Evolutionary conservation across 1,140 invertebrate genomes (phyloP).

Genomic region (Meteorus sp.): DNA sequence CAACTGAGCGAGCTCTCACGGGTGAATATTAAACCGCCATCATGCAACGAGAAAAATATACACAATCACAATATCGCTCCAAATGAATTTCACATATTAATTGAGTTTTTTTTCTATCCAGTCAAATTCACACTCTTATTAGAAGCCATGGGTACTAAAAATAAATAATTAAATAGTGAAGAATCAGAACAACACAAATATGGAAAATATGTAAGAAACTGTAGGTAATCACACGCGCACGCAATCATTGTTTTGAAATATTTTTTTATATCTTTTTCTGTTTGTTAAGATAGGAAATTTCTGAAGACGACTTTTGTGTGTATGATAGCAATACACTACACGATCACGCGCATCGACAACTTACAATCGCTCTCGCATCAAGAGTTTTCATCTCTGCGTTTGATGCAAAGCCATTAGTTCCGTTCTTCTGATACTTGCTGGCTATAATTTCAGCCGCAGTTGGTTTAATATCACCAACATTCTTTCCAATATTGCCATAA

Average conservation of each 20-base stretch:
- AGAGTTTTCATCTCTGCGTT: conserved; percentile 39
- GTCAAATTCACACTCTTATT: too few species aligned
- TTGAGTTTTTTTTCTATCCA: too few species aligned
- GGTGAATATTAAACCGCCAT: neutral
- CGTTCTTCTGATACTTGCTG: conserved; percentile 51
- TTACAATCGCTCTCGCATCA: conserved; percentile 47
- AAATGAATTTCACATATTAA: too few species aligned
- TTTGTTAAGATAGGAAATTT: neutral
- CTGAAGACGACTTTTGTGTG: too few species aligned
- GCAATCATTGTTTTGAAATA: too few species aligned
- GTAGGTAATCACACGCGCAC: too few species aligned
- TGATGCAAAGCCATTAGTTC: too few species aligned
- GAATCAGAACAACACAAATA: too few species aligned
- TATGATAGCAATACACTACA: neutral
- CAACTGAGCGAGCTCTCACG: neutral
- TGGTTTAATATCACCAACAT: conserved; percentile 36
- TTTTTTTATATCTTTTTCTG: neutral
- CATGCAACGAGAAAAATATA: neutral
- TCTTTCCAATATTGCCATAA: conserved; percentile 30
- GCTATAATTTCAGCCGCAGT: conserved; percentile 56
- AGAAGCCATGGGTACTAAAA: too few species aligned
- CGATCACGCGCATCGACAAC: conserved; percentile 38
- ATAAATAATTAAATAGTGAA: too few species aligned
- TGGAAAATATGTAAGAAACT: too few species aligned
- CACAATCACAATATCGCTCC: neutral